phyloP scores from a whole-genome alignment of 2,113 vertebrate genomes.

The Gambusia affinis region DNA sequence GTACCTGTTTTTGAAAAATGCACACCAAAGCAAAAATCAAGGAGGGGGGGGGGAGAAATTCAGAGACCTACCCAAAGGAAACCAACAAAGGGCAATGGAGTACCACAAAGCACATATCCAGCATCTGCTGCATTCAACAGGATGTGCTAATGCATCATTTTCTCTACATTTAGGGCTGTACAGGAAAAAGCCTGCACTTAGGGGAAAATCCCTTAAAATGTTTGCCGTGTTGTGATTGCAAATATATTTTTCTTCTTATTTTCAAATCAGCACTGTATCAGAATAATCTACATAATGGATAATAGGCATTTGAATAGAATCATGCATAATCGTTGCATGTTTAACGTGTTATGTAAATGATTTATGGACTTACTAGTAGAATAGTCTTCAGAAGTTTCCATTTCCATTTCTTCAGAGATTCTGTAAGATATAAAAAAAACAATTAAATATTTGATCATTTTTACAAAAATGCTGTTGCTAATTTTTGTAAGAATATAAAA shows the following conservation, averaged over 20 bases:
- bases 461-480: not conserved
- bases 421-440: slow-evolving; percentile 71
- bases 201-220: slow-evolving; percentile 73
- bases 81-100: slow-evolving; percentile 71
- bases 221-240: slow-evolving; percentile 44
- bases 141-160: slow-evolving; percentile 66
- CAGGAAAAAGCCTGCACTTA: slow-evolving; percentile 66
- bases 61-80: slow-evolving; percentile 69
- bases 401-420: slow-evolving; percentile 90
- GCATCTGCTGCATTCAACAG: slow-evolving; percentile 69
- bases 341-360: not conserved
- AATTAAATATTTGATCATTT: not conserved
- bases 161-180: slow-evolving; percentile 62
- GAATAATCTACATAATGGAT: not conserved
- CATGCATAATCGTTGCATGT: not conserved
- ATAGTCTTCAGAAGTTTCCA: slow-evolving; percentile 91
- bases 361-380: slow-evolving; percentile 88
- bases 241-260: slow-evolving; percentile 18
- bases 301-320: not conserved
- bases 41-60: slow-evolving; percentile 29
- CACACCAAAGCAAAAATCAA: slow-evolving; percentile 20
- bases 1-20: slow-evolving; percentile 47
- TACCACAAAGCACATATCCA: slow-evolving; percentile 68
- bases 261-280: not conserved
- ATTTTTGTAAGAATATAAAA: not conserved